Conservation (phyloP, 2,888 invertebrate species). For the Corythucha ciliata region DNA sequence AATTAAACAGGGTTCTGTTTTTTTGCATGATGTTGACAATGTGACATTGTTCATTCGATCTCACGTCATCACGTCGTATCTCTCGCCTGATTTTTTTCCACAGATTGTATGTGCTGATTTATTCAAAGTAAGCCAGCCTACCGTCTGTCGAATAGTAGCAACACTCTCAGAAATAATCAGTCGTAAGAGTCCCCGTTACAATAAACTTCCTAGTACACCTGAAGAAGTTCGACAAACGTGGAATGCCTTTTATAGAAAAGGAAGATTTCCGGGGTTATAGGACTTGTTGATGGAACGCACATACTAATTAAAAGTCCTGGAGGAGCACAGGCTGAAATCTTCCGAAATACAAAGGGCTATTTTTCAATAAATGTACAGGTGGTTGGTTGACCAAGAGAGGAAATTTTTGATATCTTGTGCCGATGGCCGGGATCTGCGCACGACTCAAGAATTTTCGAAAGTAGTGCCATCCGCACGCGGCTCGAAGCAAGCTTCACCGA, state of each 20-base stretch:
- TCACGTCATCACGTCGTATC: too few species aligned
- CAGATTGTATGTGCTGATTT: conserved; percentile 7
- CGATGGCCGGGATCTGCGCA: conserved; percentile 3
- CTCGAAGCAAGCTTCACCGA: neutral
- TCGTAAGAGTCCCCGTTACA: neutral
- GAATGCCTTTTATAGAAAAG: neutral
- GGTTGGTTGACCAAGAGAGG: neutral
- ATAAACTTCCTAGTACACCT: neutral
- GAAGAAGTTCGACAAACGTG: conserved; percentile 3
- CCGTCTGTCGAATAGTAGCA: neutral
- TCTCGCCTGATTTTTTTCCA: too few species aligned
- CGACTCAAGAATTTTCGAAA: neutral
- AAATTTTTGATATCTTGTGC: neutral
- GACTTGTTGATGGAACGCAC: too few species aligned
- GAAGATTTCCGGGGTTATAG: conserved; percentile 9
- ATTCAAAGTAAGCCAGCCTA: neutral
- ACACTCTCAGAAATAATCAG: neutral
- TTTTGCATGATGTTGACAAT: too few species aligned
- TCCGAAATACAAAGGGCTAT: too few species aligned
- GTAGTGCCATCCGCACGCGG: neutral
- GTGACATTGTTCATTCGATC: too few species aligned
- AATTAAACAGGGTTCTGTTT: too few species aligned
- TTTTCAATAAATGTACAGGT: conserved; percentile 3
- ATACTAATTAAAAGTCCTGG: neutral
- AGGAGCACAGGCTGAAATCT: conserved; percentile 2